These are phyloP conservation scores for Cryptotis parvus DNA, from an alignment of 2,113 vertebrate species.

Conservation along the genomic window DNA sequence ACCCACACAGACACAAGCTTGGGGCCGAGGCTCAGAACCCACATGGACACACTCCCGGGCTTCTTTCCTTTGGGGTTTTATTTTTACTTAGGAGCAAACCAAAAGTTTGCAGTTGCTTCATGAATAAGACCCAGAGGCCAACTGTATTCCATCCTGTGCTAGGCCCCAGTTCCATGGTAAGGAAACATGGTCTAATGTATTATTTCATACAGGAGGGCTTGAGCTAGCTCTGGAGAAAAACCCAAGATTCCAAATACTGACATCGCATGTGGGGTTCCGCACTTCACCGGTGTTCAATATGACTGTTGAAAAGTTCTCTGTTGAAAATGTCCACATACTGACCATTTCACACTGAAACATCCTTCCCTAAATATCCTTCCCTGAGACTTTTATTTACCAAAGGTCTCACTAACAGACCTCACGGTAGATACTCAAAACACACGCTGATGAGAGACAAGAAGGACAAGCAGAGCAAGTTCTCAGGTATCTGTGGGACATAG, in stretches of 20 bases:
- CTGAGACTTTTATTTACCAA: too few species aligned
- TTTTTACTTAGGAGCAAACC: background rate
- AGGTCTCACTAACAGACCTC: too few species aligned
- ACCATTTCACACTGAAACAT: background rate
- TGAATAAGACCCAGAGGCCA: background rate
- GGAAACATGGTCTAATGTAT: background rate
- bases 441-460: too few species aligned
- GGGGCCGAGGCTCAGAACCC: too few species aligned
- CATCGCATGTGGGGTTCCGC: background rate
- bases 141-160: rapidly evolving
- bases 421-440: too few species aligned
- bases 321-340: background rate
- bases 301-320: rapidly evolving
- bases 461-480: too few species aligned
- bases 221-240: background rate
- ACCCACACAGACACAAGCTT: too few species aligned
- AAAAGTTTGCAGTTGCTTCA: rapidly evolving
- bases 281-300: background rate
- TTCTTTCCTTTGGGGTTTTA: background rate
- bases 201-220: background rate
- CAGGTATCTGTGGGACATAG: too few species aligned
- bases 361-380: too few species aligned
- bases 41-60: rapidly evolving
- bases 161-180: background rate
- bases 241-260: background rate